Percentiles rank a stretch among this genome's conserved stretches.
phyloP scores from a whole-genome alignment of 2,797 vertebrate genomes.

The Zonotrichia albicollis region DNA sequence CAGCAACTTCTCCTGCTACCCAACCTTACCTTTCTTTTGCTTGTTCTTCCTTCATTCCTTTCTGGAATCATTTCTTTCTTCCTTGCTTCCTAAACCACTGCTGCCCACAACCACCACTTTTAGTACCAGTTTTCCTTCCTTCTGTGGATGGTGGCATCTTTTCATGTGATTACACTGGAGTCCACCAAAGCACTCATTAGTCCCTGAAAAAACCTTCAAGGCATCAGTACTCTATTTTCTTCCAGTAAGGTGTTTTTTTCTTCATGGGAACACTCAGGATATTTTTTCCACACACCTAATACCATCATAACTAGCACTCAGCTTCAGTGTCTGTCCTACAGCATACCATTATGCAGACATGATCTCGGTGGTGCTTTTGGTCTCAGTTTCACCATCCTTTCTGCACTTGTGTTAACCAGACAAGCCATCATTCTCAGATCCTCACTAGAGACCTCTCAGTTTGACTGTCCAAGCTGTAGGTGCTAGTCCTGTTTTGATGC shows the following conservation, averaged over 20 bases:
- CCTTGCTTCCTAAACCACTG: background rate
- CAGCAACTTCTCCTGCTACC: background rate
- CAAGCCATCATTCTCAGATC: background rate
- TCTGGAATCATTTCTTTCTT: background rate
- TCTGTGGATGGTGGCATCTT: accelerated
- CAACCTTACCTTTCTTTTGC: background rate
- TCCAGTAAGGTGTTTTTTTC: background rate
- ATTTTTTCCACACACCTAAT: background rate
- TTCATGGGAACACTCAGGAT: background rate
- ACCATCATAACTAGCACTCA: background rate
- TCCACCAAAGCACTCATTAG: background rate
- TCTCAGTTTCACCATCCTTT: accelerated
- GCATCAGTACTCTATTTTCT: background rate
- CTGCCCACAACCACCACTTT: background rate
- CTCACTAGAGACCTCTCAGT: background rate
- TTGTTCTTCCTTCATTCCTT: background rate
- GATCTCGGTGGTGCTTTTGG: accelerated
- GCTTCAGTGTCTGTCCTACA: background rate
- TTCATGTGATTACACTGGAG: accelerated
- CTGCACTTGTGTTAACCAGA: background rate
- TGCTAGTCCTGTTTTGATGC: background rate
- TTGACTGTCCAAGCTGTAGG: background rate
- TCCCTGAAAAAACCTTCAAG: background rate
- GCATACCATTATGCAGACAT: accelerated
- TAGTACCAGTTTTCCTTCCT: background rate